Evolutionary conservation across 2,113 vertebrate species (phyloP).

Genomic region (Emberiza fucata): DNA sequence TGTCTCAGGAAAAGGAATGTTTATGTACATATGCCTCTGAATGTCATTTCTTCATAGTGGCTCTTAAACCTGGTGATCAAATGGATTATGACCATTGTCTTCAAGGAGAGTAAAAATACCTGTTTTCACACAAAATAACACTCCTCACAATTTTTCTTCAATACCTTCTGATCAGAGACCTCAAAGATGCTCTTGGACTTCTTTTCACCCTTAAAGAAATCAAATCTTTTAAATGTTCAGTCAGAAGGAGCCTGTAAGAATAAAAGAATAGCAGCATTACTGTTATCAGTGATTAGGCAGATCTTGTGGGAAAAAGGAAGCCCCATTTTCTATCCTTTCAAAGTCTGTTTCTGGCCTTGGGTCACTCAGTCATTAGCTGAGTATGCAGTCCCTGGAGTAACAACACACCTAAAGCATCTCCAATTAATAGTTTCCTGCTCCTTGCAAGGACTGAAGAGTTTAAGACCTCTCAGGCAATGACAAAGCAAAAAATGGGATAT

Average conservation of each 20-base stretch:
- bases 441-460: background rate
- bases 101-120: background rate
- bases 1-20: background rate
- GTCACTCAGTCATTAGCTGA: background rate
- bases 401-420: background rate
- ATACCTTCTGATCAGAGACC: background rate
- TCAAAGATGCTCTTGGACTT: background rate
- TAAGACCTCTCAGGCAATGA: background rate
- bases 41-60: background rate
- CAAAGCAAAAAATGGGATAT: background rate
- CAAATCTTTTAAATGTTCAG: background rate
- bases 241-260: background rate
- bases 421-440: background rate
- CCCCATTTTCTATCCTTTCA: background rate
- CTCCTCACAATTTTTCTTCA: background rate
- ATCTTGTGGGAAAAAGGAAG: background rate
- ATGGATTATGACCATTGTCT: rapidly evolving
- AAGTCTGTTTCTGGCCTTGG: background rate
- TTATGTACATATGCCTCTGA: background rate
- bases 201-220: background rate
- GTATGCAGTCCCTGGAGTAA: background rate
- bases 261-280: background rate
- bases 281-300: background rate
- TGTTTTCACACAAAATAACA: background rate
- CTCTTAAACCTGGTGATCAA: background rate